Conservation (phyloP, 23 tunicate species). For the Trididemnum clinides region DNA sequence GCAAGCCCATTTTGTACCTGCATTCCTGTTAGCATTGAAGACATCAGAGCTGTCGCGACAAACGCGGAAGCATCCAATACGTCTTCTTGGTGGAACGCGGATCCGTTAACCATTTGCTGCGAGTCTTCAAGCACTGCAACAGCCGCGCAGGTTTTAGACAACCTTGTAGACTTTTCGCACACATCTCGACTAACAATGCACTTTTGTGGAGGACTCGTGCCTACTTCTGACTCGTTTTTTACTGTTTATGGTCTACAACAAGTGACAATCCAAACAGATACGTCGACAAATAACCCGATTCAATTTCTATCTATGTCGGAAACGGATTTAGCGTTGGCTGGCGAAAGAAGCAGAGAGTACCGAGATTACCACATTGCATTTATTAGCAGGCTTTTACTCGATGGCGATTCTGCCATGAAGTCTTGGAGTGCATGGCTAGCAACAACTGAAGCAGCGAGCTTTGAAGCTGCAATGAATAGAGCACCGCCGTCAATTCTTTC, state of each 20-base stretch:
- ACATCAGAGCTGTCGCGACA: neutral
- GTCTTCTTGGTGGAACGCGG: constrained; percentile 29
- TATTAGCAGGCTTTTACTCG: neutral
- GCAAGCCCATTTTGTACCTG: constrained; percentile 15
- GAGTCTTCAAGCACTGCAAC: neutral
- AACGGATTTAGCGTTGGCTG: neutral
- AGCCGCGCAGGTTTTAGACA: neutral
- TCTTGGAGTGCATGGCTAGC: constrained; percentile 25
- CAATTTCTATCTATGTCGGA: constrained; percentile 15
- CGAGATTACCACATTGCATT: constrained; percentile 34
- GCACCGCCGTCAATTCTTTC: neutral
- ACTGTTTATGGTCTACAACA: constrained; percentile 20
- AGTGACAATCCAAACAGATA: neutral
- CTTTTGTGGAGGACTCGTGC: neutral
- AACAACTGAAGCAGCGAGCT: neutral
- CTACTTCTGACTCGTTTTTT: neutral
- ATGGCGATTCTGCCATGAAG: neutral
- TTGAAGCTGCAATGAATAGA: neutral
- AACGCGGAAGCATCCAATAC: neutral
- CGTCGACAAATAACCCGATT: neutral
- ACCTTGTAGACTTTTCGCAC: constrained; percentile 1
- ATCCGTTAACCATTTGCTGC: constrained; percentile 34
- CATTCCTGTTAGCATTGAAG: neutral
- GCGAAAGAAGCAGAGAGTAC: constrained; percentile 6
- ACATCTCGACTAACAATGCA: neutral